Evolutionary conservation across 2,888 invertebrate genomes (phyloP).

Genomic region (Torymus tubicola): DNA sequence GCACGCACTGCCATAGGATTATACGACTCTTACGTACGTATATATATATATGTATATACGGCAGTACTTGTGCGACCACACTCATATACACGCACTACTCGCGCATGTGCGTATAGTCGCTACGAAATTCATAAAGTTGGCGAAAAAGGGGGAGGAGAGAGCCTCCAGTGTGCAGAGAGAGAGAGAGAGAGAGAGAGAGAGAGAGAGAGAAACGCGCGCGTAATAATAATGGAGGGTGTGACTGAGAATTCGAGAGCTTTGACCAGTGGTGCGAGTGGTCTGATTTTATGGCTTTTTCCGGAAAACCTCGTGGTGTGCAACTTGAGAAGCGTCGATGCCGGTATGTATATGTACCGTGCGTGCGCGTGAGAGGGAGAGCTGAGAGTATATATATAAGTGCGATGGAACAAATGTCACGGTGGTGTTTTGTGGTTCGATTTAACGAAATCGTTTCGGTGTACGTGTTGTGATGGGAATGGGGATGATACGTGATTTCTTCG

Average conservation of each 20-base stretch:
- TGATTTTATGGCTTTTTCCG: constrained; percentile 55
- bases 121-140: constrained; percentile 38
- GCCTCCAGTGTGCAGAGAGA: neutral
- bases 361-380: neutral
- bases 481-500: no score
- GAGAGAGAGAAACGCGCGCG: neutral
- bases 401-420: neutral
- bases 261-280: neutral
- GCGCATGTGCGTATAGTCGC: neutral
- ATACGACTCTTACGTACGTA: constrained; percentile 19
- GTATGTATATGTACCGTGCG: neutral
- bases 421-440: neutral
- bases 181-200: neutral
- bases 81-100: no score
- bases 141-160: constrained; percentile 26
- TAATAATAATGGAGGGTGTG: constrained; percentile 15
- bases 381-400: neutral
- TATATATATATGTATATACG: no score
- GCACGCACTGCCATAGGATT: constrained; percentile 39
- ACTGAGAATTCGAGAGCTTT: neutral
- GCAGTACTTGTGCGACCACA: no score
- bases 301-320: constrained; percentile 41
- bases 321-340: constrained; percentile 10
- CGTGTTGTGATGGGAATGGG: no score
- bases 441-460: no score